These are phyloP conservation scores for Diadumene lineata DNA, from an alignment of 92 coral and sea anemone genomes.

Conservation along the genomic window DNA sequence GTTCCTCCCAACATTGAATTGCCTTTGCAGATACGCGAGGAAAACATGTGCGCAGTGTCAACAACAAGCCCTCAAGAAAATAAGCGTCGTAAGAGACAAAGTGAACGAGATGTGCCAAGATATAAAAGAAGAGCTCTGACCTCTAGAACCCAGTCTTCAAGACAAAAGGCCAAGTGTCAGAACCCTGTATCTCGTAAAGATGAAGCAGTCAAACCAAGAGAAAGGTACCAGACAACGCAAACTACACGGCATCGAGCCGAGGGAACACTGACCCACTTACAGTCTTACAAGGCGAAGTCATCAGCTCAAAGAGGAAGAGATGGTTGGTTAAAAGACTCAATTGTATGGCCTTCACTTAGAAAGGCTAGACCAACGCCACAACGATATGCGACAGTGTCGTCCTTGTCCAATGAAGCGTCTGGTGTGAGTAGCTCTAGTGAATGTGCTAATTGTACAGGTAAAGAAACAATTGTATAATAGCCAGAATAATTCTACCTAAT, in stretches of 20 bases:
- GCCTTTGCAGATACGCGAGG: constrained; percentile 27
- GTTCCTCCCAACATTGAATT: constrained; percentile 36
- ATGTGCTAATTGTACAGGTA: constrained; percentile 15
- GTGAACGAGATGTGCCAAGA: neutral
- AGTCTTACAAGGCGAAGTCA: constrained; percentile 1
- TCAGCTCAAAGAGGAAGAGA: neutral
- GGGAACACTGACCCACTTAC: constrained; percentile 7
- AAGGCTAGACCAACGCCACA: constrained; percentile 8
- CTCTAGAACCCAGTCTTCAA: neutral
- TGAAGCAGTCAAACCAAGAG: neutral
- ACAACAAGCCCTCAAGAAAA: neutral
- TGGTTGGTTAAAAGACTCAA: neutral
- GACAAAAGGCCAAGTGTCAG: neutral
- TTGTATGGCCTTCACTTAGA: neutral
- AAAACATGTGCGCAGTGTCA: neutral
- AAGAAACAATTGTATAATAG: constrained; percentile 25
- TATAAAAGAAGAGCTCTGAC: neutral
- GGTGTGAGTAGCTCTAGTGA: neutral
- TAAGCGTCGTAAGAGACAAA: constrained; percentile 5
- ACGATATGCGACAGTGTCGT: no score
- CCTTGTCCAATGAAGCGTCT: neutral
- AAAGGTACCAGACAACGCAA: constrained; percentile 2
- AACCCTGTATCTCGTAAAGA: constrained; percentile 10
- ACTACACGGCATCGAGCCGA: constrained; percentile 3
- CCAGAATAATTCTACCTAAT: neutral